These are phyloP conservation scores for Zophobas morio DNA, from an alignment of 1,140 invertebrate genomes.

Conservation along the genomic window DNA sequence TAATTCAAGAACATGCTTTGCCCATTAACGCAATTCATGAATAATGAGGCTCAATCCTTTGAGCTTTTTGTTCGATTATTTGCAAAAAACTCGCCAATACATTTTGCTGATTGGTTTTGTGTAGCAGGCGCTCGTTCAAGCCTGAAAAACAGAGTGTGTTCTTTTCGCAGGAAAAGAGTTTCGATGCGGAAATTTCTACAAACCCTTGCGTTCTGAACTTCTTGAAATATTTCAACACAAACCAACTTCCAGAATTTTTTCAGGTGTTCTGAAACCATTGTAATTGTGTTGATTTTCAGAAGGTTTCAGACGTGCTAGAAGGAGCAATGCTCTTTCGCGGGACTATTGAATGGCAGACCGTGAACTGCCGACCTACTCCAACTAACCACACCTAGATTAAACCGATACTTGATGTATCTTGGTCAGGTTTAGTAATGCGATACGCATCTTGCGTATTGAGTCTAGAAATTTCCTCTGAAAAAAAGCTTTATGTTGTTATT, in stretches of 20 bases:
- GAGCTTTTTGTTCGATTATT: constrained; percentile 22
- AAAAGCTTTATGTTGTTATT: too few species aligned
- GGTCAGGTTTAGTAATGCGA: constrained; percentile 19
- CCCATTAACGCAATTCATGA: constrained; percentile 34
- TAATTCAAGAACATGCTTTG: constrained; percentile 46
- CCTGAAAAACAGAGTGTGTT: neutral
- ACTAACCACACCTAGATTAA: constrained; percentile 41
- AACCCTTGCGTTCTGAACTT: too few species aligned
- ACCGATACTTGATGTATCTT: constrained; percentile 28
- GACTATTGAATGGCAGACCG: constrained; percentile 36
- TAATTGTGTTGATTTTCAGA: neutral
- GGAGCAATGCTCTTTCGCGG: constrained; percentile 17
- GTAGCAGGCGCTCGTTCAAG: neutral
- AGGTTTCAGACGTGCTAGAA: constrained; percentile 10
- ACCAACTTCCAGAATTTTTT: too few species aligned
- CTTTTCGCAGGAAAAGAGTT: too few species aligned
- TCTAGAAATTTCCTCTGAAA: too few species aligned
- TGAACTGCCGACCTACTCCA: constrained; percentile 45
- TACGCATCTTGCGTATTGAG: constrained; percentile 1
- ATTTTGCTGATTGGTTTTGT: neutral
- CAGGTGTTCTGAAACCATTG: too few species aligned
- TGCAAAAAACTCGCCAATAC: constrained; percentile 1
- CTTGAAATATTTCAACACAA: too few species aligned
- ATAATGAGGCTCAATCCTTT: constrained; percentile 28
- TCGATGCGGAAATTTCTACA: too few species aligned